A percentile compares a stretch with the other conserved stretches of the same genome.
Conservation (phyloP, 2,888 invertebrate genomes). For the Euzophera pinguis region DNA sequence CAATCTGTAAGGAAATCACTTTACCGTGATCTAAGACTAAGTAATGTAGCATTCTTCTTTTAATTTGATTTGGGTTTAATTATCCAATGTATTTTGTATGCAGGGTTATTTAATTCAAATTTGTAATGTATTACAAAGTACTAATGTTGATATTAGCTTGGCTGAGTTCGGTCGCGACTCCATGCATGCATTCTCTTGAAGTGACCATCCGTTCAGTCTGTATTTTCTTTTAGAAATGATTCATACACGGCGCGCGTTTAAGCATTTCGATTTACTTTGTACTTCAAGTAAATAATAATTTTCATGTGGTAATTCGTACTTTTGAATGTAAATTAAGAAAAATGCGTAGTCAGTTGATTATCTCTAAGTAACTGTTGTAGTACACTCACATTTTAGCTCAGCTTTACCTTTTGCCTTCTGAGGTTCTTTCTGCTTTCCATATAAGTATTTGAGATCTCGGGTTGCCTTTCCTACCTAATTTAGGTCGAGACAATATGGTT, state of each 20-base stretch:
- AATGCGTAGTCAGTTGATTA: no score
- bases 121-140: not conserved
- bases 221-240: constrained; percentile 40
- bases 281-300: no score
- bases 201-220: constrained; percentile 48
- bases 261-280: not conserved
- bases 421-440: no score
- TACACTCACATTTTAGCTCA: no score
- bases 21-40: not conserved
- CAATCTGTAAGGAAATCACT: no score
- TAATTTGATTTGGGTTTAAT: not conserved
- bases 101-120: not conserved
- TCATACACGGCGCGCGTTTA: not conserved
- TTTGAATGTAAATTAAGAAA: not conserved
- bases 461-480: no score
- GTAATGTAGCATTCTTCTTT: not conserved
- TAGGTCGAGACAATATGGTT: no score
- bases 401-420: no score
- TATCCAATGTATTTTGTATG: not conserved
- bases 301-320: no score
- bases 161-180: constrained; percentile 28
- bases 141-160: constrained; percentile 10
- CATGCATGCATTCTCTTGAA: constrained; percentile 45
- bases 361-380: no score
- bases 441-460: no score